Conservation (phyloP, 2,113 vertebrate genomes). For the Pholis gunnellus region DNA sequence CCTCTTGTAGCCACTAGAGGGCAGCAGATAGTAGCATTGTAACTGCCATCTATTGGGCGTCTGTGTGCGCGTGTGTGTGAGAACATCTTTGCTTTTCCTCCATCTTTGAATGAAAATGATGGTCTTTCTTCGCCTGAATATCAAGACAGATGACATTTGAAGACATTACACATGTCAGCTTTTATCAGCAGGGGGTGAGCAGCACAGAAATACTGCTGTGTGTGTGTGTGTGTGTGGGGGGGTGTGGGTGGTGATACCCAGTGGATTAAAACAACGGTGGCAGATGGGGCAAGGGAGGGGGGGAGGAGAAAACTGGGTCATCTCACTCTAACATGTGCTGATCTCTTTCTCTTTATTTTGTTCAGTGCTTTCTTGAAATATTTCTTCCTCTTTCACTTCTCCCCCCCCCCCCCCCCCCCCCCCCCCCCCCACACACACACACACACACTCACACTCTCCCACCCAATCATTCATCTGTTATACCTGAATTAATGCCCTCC, state of each 20-base stretch:
- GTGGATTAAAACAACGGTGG: slow-evolving; percentile 82
- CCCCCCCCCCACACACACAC: not conserved
- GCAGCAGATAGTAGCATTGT: slow-evolving; percentile 52
- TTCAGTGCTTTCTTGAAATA: slow-evolving; percentile 43
- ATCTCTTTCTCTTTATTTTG: slow-evolving; percentile 23
- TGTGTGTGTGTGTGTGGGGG: slow-evolving; percentile 35
- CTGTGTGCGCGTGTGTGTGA: not conserved
- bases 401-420: not conserved
- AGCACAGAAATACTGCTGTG: slow-evolving; percentile 1
- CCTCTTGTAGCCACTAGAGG: slow-evolving; percentile 51
- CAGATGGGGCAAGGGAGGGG: slow-evolving; percentile 80
- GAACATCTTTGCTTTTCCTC: not conserved
- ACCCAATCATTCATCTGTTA: slow-evolving; percentile 3
- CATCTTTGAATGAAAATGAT: not conserved
- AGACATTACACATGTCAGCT: not conserved
- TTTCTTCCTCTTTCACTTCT: not conserved
- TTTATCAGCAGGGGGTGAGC: slow-evolving; percentile 4
- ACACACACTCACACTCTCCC: not conserved
- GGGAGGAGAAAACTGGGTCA: slow-evolving; percentile 83
- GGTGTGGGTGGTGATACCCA: slow-evolving; percentile 64
- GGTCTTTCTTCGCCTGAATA: not conserved
- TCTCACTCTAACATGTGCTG: slow-evolving; percentile 47
- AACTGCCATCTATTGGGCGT: not conserved
- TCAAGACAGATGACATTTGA: slow-evolving; percentile 7
- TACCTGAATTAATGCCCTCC: slow-evolving; percentile 34